Evolutionary conservation across 2,888 invertebrate genomes (phyloP), one percentile per base, ranked within the genome.

Genomic region (Anoplius nigerrimus): DNA sequence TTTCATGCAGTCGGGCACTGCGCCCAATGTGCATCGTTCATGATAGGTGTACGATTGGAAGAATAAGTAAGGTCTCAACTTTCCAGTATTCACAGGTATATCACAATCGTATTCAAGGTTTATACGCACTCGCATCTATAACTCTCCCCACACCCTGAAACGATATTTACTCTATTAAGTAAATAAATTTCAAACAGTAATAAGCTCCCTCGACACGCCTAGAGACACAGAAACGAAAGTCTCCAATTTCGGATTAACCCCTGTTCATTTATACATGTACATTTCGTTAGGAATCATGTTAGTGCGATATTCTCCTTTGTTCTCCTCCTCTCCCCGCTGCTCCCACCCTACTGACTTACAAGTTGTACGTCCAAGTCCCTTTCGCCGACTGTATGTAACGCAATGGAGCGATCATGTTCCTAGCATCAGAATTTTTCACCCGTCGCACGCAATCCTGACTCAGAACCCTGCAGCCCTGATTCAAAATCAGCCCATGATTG

Each of bases 291-390:
- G 63, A 75, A 60, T 69, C 54, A 66, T 34, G 58, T 63, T 48
- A 74, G 21, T 15, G 21, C 21, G 52, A 8, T 34, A 3, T n/a
- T 34, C 34, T 54, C 60, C 48, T 43, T 6, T 46, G 55, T 63
- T 53, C 48, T 46, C 58, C 61, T 21, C 6, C 51, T 52, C 8
- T 16, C 42, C 53, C 58, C 58, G 52, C 58, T 56, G 60, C 58
- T 56, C n/a, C n/a, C n/a, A n/a, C n/a, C n/a, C n/a, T n/a, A n/a
- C n/a, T 22, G 68, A 71, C 45, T 79, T 79, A 87, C 59, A 86
- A 83, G 66, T 86, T 86, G 64, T 84, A 87, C 15, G 85, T 86
- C 86, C 86, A 87, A 63, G 84, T 86, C 72, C 86, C 86, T 78
- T 84, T 86, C 24, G 84, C 84, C 20, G 85, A 84, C 57, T 87